Conservation (phyloP, 2,113 vertebrate genomes). For the Morphnarchus princeps region DNA sequence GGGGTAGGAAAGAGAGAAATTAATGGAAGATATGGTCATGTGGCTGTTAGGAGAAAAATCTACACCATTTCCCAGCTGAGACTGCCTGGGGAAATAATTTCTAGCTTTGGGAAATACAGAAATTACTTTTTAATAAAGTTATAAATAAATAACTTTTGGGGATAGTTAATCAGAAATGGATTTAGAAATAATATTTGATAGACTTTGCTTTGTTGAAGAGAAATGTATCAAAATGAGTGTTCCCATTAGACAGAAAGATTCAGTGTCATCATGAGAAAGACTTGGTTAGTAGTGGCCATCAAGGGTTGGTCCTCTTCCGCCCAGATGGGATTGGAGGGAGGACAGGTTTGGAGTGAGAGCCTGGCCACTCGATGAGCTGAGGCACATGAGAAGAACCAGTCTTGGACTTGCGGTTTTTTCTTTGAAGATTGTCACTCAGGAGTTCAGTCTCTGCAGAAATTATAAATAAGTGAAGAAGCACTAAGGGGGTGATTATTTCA, state of each 20-base stretch:
- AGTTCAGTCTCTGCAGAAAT: conserved; percentile 3
- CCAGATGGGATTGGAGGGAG: conserved; percentile 85
- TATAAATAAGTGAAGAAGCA: background rate
- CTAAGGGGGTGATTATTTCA: background rate
- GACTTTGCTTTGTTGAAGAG: background rate
- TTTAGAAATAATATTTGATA: background rate
- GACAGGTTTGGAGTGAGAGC: conserved; percentile 72
- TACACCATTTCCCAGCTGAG: background rate
- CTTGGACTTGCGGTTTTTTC: background rate
- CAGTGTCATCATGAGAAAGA: background rate
- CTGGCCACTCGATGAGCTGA: conserved; percentile 37
- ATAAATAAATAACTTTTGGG: conserved; percentile 21
- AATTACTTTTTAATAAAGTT: conserved; percentile 50
- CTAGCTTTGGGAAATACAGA: background rate
- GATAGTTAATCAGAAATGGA: background rate
- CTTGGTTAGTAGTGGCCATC: background rate
- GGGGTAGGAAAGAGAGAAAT: background rate
- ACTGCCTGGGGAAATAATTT: conserved; percentile 32
- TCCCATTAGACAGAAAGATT: background rate
- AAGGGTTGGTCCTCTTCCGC: conserved; percentile 38
- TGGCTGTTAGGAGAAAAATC: background rate
- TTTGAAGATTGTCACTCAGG: background rate
- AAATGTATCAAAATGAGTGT: background rate
- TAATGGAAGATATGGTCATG: background rate
- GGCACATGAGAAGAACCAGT: background rate